Base-by-base conservation (phyloP, 2,113 vertebrate species). In the Recurvirostra avosetta region DNA sequence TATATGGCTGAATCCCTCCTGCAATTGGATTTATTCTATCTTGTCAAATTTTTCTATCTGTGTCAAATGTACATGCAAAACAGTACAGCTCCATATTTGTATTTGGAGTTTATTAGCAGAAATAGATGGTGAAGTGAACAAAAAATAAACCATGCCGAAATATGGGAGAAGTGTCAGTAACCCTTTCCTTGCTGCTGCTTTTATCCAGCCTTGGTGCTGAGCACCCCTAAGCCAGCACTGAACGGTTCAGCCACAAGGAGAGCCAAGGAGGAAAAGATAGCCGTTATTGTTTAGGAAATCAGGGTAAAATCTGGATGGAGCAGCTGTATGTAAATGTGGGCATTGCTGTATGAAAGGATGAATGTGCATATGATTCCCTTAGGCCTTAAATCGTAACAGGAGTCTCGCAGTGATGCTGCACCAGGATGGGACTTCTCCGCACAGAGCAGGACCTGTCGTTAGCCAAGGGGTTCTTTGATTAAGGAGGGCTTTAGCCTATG, bases 71-170 rank as follows among this genome's bases (percentile, higher is more conserved):
- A 26, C 32, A 32, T 27, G 40, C 26, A 85, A 72, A 87, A 11
- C 36, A 58, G n/a, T 22, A 18, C 79, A 59, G 12, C 23, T 91
- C 9, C 8, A 4, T 80, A 22, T 47, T 56, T 86, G 11, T 58
- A 62, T 87, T 79, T 87, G 65, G 30, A 65, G 45, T 56, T 86
- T 75, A 85, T 90, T 72, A 72, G 34, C 61, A 66, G n/a, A 76
- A 91, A 85, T 52, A 83, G 52, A 40, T 40, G 59, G 32, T 63
- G 65, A 84, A 45, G 23, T 20, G 34, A 83, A 80, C 19, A 65
- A 78, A 62, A 71, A 68, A 22, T 14, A 88, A 79, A 23, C 15
- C 56, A 15, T 8, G 18, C 2, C 49, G 82, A 61, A 89, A 43
- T 47, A 43, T 4, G 26, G 29, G 43, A 63, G 50, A 45, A 30